Percentiles rank a stretch among this genome's conserved stretches.
These are phyloP conservation scores for Pachyramphus minor DNA, from an alignment of 2,113 vertebrate species.

Conservation along the genomic window DNA sequence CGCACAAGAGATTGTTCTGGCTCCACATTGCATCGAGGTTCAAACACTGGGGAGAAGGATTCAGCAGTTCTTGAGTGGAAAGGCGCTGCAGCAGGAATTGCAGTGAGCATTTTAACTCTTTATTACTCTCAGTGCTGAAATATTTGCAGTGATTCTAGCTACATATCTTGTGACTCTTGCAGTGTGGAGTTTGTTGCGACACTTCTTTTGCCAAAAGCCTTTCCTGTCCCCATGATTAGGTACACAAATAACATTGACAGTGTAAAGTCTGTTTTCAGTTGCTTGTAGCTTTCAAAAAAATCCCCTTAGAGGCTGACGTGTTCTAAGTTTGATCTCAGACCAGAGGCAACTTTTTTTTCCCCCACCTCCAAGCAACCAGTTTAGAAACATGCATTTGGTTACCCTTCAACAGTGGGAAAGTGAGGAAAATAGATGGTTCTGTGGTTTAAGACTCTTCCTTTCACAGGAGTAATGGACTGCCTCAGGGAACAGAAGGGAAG, in stretches of 20 bases:
- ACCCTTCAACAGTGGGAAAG: conserved; percentile 11
- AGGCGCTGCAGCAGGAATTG: neutral
- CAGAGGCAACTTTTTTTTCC: neutral
- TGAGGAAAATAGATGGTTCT: neutral
- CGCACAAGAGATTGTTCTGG: neutral
- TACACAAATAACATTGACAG: neutral
- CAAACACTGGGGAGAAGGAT: neutral
- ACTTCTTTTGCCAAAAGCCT: neutral
- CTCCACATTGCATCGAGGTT: neutral
- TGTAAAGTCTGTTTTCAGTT: conserved; percentile 1
- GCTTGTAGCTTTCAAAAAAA: neutral
- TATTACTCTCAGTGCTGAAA: neutral
- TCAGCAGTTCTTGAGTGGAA: neutral
- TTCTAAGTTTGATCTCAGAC: neutral
- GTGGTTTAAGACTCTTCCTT: neutral
- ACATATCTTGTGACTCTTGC: neutral
- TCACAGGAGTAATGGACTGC: fast-evolving
- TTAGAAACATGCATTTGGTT: neutral
- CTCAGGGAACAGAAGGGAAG: neutral
- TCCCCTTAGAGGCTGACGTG: neutral
- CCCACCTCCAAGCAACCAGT: neutral
- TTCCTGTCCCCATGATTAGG: neutral
- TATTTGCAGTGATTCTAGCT: neutral
- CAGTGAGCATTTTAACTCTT: neutral
- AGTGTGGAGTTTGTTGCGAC: neutral